These are phyloP conservation scores for Octodon degus DNA, from an alignment of 2,113 vertebrate genomes.

Conservation along the genomic window DNA sequence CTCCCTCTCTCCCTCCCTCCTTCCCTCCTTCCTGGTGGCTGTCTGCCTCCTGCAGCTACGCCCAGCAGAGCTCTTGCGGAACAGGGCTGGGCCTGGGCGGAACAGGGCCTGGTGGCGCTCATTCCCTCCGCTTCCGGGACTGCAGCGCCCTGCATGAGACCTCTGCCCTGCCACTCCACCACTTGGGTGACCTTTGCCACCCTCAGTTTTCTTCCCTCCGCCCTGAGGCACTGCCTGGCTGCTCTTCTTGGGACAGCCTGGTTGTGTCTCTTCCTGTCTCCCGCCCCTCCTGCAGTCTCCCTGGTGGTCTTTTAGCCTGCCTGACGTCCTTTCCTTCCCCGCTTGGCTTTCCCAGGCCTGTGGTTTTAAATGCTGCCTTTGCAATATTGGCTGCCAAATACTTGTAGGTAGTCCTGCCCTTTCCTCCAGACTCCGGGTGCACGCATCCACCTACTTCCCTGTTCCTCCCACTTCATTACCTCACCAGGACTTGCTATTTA, in stretches of 20 bases:
- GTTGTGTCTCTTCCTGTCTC: background rate
- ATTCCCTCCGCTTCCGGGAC: background rate
- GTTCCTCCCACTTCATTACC: background rate
- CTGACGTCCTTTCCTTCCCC: background rate
- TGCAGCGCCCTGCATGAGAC: background rate
- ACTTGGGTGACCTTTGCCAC: background rate
- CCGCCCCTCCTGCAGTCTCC: background rate
- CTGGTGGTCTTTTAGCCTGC: background rate
- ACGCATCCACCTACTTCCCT: background rate
- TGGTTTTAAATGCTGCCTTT: background rate
- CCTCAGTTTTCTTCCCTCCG: background rate
- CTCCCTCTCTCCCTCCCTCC: background rate
- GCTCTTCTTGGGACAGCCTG: background rate
- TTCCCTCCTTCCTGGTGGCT: too few relatives aligned
- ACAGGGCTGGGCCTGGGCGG: background rate
- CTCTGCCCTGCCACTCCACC: background rate
- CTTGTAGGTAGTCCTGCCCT: background rate
- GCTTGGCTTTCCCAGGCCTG: background rate
- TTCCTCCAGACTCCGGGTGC: background rate
- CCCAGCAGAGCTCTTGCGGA: background rate
- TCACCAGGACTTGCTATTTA: background rate
- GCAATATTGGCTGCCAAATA: background rate
- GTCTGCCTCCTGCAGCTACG: background rate
- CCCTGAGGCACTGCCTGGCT: background rate
- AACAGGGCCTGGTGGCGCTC: background rate